A percentile compares a stretch with the other conserved stretches of the same genome.
These are phyloP conservation scores for Neomorphus geoffroyi DNA, from an alignment of 2,797 vertebrate genomes.

Conservation along the genomic window DNA sequence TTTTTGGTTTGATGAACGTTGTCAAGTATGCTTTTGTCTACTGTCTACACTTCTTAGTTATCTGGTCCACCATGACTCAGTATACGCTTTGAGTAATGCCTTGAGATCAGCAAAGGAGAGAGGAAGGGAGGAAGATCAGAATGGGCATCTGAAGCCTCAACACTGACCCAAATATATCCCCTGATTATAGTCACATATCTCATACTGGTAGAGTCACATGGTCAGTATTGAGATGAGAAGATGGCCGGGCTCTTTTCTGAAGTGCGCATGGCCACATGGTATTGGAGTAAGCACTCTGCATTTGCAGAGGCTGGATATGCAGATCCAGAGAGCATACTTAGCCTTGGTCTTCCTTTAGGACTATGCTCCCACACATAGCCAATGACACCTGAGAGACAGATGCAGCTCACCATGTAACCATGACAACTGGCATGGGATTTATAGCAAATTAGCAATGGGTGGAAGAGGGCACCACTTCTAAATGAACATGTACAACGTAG, in stretches of 20 bases:
- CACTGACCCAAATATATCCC: background rate
- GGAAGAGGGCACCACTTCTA: background rate
- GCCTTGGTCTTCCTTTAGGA: background rate
- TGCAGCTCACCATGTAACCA: background rate
- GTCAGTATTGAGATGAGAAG: background rate
- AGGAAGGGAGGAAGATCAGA: background rate
- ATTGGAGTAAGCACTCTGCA: background rate
- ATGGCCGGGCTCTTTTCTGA: background rate
- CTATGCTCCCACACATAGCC: background rate
- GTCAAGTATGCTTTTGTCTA: background rate
- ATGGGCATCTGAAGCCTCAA: background rate
- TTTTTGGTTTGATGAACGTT: background rate
- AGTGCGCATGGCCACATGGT: accelerated
- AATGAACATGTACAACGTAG: background rate
- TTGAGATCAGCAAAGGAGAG: background rate
- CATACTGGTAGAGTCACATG: background rate
- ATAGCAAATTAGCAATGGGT: background rate
- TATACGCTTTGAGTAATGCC: background rate
- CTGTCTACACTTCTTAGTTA: background rate
- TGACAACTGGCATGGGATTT: background rate
- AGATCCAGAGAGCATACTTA: background rate
- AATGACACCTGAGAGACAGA: background rate
- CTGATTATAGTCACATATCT: background rate
- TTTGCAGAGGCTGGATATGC: background rate
- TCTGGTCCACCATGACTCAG: accelerated